Evolutionary conservation across 1,140 invertebrate species (phyloP), one percentile per base, ranked within the genome.

Genomic region (Cylas formicarius): DNA sequence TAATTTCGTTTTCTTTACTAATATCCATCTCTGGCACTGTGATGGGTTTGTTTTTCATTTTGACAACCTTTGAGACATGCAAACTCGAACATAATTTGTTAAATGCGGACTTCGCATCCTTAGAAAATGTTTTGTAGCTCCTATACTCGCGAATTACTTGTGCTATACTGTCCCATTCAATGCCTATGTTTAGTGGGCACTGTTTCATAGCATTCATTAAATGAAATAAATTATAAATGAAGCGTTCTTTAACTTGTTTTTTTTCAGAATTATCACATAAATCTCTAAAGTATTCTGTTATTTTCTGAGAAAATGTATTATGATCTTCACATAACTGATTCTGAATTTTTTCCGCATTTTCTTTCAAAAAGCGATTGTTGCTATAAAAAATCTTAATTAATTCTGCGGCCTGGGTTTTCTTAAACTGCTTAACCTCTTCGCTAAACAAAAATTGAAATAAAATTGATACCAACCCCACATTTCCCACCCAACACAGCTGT

Each of bases 401-500:
- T 53, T 82, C 77, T 0, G 82, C 39, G 2, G 77, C 80, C 61
- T 82, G 78, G 49, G 70, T 72, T 46, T 75, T 71, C 27, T 78
- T 65, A 53, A 76, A 84, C 16, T 76, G 74, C 46, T 78, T 67
- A 1, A 82, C 70, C 14, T 68, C 68, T 3, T 61, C 55, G 36
- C 75, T 71, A 49, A 82, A 84, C n/a, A 75, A 64, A 60, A 73
- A 77, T 2, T 75, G 65, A 10, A 76, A 62, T 42, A 82, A 56
- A 24, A 72, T 48, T 4, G 71, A 64, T 8, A 72, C 62, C 22
- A 84, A 58, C 24, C 68, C 58, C 58, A 75, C 75, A 41, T 70
- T 78, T 11, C 74, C 76, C 21, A 71, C 66, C 81, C 80, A 84
- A 34, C 69, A 69, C 1, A 73, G 57, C 50, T 77, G 73, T 18